These are phyloP conservation scores for Artibeus lituratus DNA, from an alignment of 2,797 vertebrate species.

Conservation along the genomic window DNA sequence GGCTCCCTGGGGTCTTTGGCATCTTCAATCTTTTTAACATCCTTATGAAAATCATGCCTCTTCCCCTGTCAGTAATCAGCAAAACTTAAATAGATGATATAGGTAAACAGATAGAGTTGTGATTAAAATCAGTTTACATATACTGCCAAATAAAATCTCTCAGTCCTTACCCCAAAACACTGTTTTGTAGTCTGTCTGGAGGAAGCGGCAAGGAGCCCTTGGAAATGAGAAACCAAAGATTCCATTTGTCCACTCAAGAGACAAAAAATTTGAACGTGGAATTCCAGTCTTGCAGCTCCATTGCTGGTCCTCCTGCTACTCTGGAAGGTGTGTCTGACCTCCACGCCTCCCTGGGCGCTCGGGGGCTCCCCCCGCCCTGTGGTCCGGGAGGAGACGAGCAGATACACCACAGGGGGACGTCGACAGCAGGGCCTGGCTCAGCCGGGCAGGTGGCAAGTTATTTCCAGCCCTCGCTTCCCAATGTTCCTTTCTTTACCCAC, in stretches of 20 bases:
- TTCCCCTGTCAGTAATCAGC: not conserved
- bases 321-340: not conserved
- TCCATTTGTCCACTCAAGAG: not conserved
- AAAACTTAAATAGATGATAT: not conserved
- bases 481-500: not conserved
- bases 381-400: not conserved
- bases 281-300: not conserved
- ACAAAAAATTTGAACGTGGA: accelerated
- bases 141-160: not conserved
- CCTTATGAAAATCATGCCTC: not conserved
- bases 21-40: not conserved
- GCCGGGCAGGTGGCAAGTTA: not conserved
- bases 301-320: not conserved
- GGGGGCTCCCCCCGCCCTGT: not conserved
- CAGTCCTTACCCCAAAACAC: not conserved
- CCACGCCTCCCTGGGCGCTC: not conserved
- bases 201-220: not conserved
- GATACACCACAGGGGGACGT: accelerated
- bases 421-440: not conserved
- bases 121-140: not conserved
- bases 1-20: not conserved
- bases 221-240: not conserved
- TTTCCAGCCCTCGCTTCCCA: not conserved
- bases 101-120: not conserved
- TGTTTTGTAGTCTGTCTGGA: not conserved